Conservation (phyloP, 2,888 invertebrate genomes). For the Unio delphinus region DNA sequence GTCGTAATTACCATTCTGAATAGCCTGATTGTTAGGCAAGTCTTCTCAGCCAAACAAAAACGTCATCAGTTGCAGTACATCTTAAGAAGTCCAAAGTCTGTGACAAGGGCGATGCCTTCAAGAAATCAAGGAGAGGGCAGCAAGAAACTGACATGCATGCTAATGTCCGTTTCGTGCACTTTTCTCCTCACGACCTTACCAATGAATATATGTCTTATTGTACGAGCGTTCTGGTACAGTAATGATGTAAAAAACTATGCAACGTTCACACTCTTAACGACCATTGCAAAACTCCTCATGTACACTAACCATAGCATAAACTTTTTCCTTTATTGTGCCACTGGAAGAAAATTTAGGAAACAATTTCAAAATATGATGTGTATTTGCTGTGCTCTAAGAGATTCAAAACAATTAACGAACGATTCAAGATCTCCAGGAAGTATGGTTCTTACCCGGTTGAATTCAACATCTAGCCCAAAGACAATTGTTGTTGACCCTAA, state of each 20-base stretch:
- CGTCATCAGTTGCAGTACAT: slow-evolving; percentile 32
- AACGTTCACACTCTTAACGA: slow-evolving; percentile 49
- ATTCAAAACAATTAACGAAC: slow-evolving; percentile 6
- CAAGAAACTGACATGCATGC: slow-evolving; percentile 63
- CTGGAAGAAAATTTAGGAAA: slow-evolving; percentile 54
- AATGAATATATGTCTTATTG: slow-evolving; percentile 57
- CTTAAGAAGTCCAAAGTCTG: slow-evolving; percentile 7
- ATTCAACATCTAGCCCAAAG: slow-evolving; percentile 18
- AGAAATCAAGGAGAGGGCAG: slow-evolving; percentile 41
- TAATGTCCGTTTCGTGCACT: slow-evolving; percentile 66
- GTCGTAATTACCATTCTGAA: slow-evolving; percentile 62
- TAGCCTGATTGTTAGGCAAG: slow-evolving; percentile 63
- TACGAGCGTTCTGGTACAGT: slow-evolving; percentile 33
- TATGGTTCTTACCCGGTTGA: slow-evolving; percentile 18
- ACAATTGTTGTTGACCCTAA: slow-evolving; percentile 15
- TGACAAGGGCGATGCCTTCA: slow-evolving; percentile 7
- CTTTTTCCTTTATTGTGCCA: slow-evolving; percentile 62
- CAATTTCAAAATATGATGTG: slow-evolving; percentile 41
- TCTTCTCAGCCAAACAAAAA: slow-evolving; percentile 46
- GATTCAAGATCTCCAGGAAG: slow-evolving; percentile 8
- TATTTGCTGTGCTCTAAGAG: slow-evolving; percentile 19
- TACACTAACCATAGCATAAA: slow-evolving; percentile 67
- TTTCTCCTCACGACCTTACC: slow-evolving; percentile 67
- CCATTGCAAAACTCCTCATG: slow-evolving; percentile 64
- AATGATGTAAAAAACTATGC: slow-evolving; percentile 34